Evolutionary conservation across 2,797 vertebrate genomes (phyloP).

Genomic region (Mallotus villosus): DNA sequence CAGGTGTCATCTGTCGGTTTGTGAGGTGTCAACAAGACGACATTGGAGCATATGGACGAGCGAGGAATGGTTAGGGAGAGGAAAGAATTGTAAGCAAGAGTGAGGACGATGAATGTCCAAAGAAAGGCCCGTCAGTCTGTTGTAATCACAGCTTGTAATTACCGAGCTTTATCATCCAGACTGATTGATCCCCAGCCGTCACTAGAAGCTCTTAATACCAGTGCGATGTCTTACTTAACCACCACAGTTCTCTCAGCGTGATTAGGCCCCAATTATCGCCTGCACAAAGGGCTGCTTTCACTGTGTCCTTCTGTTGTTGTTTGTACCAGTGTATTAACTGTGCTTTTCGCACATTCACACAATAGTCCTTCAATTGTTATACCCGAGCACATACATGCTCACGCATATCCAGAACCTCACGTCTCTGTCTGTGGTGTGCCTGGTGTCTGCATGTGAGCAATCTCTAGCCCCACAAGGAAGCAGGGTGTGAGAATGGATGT

Average conservation of each 20-base stretch:
- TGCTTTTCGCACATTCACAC: too few species aligned
- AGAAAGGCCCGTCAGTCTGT: slow-evolving; percentile 29
- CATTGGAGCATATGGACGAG: too few species aligned
- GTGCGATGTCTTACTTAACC: slow-evolving; percentile 49
- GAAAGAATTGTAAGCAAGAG: too few species aligned
- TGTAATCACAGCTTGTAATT: slow-evolving; percentile 64
- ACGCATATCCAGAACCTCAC: background rate
- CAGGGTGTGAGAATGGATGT: slow-evolving; percentile 8
- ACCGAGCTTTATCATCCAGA: slow-evolving; percentile 65
- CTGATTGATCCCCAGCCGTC: slow-evolving; percentile 65
- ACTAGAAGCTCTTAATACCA: slow-evolving; percentile 60
- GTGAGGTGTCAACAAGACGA: too few species aligned
- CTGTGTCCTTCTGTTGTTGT: slow-evolving; percentile 17
- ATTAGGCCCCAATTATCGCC: slow-evolving; percentile 38
- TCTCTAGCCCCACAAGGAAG: background rate
- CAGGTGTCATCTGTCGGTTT: too few species aligned
- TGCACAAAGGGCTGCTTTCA: slow-evolving; percentile 40
- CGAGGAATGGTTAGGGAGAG: too few species aligned
- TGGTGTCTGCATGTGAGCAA: background rate
- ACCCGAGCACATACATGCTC: background rate
- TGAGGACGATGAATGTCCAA: background rate
- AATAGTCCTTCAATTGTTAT: background rate
- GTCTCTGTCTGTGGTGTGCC: background rate
- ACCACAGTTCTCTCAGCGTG: slow-evolving; percentile 40
- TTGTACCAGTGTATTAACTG: background rate